Evolutionary conservation across 2,113 vertebrate genomes (phyloP).

Genomic region (Chaetura pelagica): DNA sequence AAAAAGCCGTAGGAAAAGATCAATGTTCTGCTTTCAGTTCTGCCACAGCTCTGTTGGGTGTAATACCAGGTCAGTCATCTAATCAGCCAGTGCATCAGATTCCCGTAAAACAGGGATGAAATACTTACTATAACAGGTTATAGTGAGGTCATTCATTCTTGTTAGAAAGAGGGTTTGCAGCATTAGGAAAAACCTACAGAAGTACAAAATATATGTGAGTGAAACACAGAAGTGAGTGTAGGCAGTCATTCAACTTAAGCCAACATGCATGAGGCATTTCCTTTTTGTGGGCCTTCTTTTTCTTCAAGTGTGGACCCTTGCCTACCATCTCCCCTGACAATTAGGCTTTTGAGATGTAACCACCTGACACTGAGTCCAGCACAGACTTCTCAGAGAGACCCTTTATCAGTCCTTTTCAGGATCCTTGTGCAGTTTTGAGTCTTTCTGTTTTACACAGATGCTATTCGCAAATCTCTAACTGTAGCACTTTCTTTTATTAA

Average conservation of each 20-base stretch:
- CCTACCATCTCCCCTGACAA: neutral
- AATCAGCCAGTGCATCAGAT: neutral
- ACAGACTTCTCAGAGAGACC: neutral
- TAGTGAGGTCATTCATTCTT: neutral
- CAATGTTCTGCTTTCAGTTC: neutral
- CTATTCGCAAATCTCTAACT: neutral
- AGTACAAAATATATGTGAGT: neutral
- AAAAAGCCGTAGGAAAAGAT: neutral
- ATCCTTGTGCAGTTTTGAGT: neutral
- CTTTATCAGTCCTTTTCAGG: neutral
- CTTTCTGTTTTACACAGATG: neutral
- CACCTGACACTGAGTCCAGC: neutral
- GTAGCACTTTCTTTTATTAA: neutral
- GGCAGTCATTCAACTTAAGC: neutral
- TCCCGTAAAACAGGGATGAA: neutral
- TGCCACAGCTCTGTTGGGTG: neutral
- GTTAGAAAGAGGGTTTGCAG: neutral
- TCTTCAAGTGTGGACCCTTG: neutral
- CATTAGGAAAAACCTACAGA: neutral
- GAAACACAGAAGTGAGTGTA: neutral
- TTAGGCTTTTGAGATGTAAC: neutral
- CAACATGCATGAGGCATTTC: rapidly evolving
- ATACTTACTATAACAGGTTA: neutral
- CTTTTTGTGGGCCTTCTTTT: neutral
- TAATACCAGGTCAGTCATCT: neutral